A percentile compares a stretch with the other conserved stretches of the same genome.
Evolutionary conservation across 1,140 invertebrate genomes (phyloP).

Genomic region (Euwallacea fornicatus): DNA sequence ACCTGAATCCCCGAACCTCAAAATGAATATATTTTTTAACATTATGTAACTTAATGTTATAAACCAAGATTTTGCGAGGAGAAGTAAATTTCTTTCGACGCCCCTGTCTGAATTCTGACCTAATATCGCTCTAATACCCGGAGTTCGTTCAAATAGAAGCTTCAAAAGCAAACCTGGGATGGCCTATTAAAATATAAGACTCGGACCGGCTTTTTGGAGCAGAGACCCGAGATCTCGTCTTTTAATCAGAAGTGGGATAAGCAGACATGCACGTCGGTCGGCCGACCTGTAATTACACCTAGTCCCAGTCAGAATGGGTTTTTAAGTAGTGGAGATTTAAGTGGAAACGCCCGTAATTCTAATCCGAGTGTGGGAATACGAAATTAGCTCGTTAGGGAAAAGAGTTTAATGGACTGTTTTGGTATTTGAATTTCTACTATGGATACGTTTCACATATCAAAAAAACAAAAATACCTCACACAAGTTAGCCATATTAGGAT

Average conservation of each 20-base stretch:
- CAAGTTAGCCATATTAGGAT: no score
- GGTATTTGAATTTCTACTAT: no score
- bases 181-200: slow-evolving; percentile 37
- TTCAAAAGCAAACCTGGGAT: slow-evolving; percentile 17
- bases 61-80: no score
- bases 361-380: slow-evolving; percentile 17
- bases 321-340: slow-evolving; percentile 32
- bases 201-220: slow-evolving; percentile 26
- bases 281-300: slow-evolving; percentile 26
- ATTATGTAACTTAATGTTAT: no score
- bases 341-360: slow-evolving; percentile 18
- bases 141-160: slow-evolving; percentile 27
- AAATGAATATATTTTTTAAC: no score
- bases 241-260: slow-evolving; percentile 37
- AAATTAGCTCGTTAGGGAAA: slow-evolving; percentile 8
- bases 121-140: slow-evolving; percentile 25
- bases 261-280: slow-evolving; percentile 26
- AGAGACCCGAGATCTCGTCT: slow-evolving; percentile 24
- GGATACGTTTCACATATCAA: no score
- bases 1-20: no score
- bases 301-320: slow-evolving; percentile 25
- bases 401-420: no score
- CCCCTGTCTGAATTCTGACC: slow-evolving; percentile 14
- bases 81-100: slow-evolving; percentile 6
- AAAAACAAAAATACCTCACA: no score